These are phyloP conservation scores for Holocentrus rufus DNA, from an alignment of 2,797 vertebrate species.

Conservation along the genomic window DNA sequence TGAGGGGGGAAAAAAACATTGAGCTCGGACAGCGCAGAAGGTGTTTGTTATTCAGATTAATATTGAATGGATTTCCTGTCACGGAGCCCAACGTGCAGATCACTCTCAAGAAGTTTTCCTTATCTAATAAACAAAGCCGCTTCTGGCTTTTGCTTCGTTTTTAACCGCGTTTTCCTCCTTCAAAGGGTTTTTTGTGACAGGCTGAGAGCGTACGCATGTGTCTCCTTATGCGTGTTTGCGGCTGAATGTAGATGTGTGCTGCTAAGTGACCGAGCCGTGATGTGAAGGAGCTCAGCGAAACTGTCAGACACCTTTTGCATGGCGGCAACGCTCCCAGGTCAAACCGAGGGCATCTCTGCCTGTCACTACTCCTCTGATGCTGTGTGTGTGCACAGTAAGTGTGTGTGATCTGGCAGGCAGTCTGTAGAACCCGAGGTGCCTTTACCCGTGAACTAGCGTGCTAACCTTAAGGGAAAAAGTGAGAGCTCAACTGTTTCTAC, in stretches of 20 bases:
- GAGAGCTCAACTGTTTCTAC: slow-evolving; percentile 46
- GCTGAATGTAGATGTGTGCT: slow-evolving; percentile 15
- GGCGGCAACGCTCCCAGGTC: slow-evolving; percentile 65
- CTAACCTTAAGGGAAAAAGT: slow-evolving; percentile 44
- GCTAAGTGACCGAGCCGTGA: slow-evolving; percentile 36
- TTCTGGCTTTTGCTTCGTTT: neutral
- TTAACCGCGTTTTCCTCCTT: no score
- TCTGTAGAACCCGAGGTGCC: slow-evolving; percentile 26
- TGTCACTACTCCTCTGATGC: slow-evolving; percentile 72
- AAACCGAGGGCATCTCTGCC: slow-evolving; percentile 66
- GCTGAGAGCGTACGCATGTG: neutral
- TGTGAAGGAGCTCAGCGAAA: slow-evolving; percentile 54
- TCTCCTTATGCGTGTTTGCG: slow-evolving; percentile 10
- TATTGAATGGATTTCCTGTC: slow-evolving; percentile 4
- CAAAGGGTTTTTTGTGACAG: neutral
- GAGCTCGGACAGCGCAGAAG: slow-evolving; percentile 21
- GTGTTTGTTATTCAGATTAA: slow-evolving; percentile 5
- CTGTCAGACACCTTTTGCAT: slow-evolving; percentile 76
- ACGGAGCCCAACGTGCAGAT: neutral
- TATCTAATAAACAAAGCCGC: neutral
- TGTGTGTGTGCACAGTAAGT: slow-evolving; percentile 17
- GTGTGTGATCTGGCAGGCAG: neutral
- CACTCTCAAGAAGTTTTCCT: neutral
- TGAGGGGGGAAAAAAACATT: fast-evolving
- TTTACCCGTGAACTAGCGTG: slow-evolving; percentile 38